Percentiles rank a stretch among this genome's conserved stretches.
These are phyloP conservation scores for Solenopsis fugax DNA, from an alignment of 1,140 invertebrate genomes.

Conservation along the genomic window DNA sequence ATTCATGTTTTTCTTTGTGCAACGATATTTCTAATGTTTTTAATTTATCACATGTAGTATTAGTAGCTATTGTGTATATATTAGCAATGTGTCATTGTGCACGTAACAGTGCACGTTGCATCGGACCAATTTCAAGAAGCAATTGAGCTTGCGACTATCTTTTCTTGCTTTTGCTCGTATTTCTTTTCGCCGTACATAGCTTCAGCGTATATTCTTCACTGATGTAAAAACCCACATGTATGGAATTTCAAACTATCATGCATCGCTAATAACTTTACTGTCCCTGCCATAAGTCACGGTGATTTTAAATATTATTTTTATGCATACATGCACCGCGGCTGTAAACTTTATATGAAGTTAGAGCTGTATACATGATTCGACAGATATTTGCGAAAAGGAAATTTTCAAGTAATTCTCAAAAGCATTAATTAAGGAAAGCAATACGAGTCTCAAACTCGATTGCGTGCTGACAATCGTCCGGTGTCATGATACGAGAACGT, in stretches of 20 bases:
- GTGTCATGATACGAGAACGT: slow-evolving; percentile 44
- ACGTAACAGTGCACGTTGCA: slow-evolving; percentile 57
- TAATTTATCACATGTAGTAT: slow-evolving; percentile 33
- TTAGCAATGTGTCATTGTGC: slow-evolving; percentile 36
- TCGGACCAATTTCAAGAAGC: slow-evolving; percentile 67
- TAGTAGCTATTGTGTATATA: slow-evolving; percentile 20
- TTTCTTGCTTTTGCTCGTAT: slow-evolving; percentile 38
- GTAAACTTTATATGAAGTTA: slow-evolving; percentile 30
- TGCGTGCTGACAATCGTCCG: slow-evolving; percentile 73
- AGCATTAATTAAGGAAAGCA: slow-evolving; percentile 54
- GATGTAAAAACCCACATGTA: not conserved
- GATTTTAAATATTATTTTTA: slow-evolving; percentile 37
- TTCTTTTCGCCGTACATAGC: not conserved
- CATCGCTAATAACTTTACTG: slow-evolving; percentile 38
- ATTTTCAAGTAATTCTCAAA: slow-evolving; percentile 26
- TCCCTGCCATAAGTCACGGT: not conserved
- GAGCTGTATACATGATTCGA: not conserved
- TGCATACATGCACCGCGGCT: not conserved
- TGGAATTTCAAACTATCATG: slow-evolving; percentile 15
- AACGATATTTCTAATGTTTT: slow-evolving; percentile 26
- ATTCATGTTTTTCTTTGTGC: slow-evolving; percentile 24
- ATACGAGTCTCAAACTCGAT: slow-evolving; percentile 66
- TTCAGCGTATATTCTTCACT: slow-evolving; percentile 6
- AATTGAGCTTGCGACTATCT: slow-evolving; percentile 54
- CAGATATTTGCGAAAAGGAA: slow-evolving; percentile 11